phyloP scores from a whole-genome alignment of 2,797 vertebrate genomes.

The Tangara arthus region DNA sequence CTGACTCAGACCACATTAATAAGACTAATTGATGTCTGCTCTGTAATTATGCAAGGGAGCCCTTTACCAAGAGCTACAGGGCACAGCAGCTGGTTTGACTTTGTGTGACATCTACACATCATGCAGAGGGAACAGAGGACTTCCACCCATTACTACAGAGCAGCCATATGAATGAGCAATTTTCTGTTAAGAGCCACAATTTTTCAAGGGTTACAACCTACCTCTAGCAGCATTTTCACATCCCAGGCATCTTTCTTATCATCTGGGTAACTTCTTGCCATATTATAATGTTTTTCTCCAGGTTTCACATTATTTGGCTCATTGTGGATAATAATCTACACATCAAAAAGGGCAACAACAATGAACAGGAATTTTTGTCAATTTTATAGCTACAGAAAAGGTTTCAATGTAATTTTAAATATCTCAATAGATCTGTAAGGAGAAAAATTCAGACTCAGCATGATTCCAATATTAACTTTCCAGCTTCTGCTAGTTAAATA shows the following conservation, averaged over 20 bases:
- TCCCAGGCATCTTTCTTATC: conserved; percentile 90
- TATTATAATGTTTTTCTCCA: conserved; percentile 87
- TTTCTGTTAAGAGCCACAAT: not conserved
- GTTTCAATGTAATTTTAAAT: not conserved
- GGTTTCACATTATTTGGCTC: conserved; percentile 74
- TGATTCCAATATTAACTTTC: not conserved
- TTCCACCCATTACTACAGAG: not conserved
- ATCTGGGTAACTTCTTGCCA: conserved; percentile 82
- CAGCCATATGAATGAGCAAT: not conserved
- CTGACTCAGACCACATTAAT: not conserved
- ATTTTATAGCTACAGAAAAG: conserved; percentile 5
- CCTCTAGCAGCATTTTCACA: conserved; percentile 93
- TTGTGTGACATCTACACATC: not conserved
- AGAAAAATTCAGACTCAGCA: not conserved
- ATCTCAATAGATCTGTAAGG: not conserved
- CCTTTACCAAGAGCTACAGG: not conserved
- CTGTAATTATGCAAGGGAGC: not conserved
- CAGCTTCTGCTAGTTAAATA: not conserved
- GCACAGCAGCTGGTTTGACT: not conserved
- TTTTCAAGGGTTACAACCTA: conserved; percentile 55
- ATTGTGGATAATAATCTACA: conserved; percentile 94
- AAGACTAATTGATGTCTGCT: not conserved
- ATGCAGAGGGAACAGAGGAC: not conserved
- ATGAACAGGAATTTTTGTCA: not conserved
- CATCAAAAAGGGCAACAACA: conserved; percentile 45